These are phyloP conservation scores for Leucoraja erinaceus DNA, from an alignment of 2,113 vertebrate species.

Conservation along the genomic window DNA sequence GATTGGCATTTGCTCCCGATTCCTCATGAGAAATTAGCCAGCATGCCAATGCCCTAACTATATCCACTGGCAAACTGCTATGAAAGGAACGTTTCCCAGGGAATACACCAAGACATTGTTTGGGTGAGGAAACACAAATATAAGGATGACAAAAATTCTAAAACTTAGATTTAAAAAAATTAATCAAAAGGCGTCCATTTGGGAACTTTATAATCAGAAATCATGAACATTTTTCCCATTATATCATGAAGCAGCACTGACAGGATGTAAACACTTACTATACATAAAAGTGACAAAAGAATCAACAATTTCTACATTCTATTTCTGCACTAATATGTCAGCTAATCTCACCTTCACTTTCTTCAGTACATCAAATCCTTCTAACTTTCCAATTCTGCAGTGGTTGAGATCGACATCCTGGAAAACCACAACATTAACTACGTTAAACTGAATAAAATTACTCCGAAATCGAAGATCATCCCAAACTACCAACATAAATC, in stretches of 20 bases:
- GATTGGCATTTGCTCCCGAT: not conserved
- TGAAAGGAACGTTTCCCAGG: not conserved
- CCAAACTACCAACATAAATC: not conserved
- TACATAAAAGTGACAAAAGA: not conserved
- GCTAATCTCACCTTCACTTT: constrained; percentile 79
- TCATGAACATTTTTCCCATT: not conserved
- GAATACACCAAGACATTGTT: not conserved
- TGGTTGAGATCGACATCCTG: constrained; percentile 96
- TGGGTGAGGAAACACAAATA: not conserved
- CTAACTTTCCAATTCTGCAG: constrained; percentile 91
- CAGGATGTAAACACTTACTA: not conserved
- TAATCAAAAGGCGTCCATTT: not conserved
- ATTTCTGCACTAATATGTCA: not conserved
- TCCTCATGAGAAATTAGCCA: not conserved
- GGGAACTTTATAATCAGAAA: not conserved
- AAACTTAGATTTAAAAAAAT: not conserved
- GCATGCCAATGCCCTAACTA: not conserved
- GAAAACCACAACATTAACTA: constrained; percentile 40
- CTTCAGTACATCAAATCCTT: constrained; percentile 86
- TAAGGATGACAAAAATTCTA: not conserved
- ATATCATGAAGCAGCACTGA: not conserved
- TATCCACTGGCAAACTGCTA: not conserved
- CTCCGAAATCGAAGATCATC: not conserved
- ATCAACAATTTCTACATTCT: not conserved
- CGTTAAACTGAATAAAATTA: not conserved